Evolutionary conservation across 2,888 invertebrate species (phyloP).

Genomic region (Dryadula phaetusa): DNA sequence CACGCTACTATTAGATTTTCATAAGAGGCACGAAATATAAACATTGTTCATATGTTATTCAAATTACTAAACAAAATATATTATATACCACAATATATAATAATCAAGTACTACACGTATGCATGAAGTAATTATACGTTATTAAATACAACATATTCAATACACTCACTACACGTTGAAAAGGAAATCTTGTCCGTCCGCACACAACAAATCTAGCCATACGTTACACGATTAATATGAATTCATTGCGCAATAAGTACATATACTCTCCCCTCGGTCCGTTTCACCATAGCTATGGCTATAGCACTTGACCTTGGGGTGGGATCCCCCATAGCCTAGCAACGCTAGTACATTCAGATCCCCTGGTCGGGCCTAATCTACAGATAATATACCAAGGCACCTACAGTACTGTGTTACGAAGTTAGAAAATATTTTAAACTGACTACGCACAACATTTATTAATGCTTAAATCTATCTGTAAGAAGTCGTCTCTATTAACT

Average conservation of each 20-base stretch:
- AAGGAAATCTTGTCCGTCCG: slow-evolving; percentile 24
- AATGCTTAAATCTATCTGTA: not conserved
- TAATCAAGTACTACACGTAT: not conserved
- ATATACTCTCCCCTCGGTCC: slow-evolving; percentile 62
- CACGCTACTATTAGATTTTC: no score
- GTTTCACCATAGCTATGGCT: slow-evolving; percentile 60
- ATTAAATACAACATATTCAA: not conserved
- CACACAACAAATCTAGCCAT: slow-evolving; percentile 42
- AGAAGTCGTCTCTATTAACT: not conserved
- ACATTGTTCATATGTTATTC: no score
- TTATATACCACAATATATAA: no score
- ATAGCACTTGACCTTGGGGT: slow-evolving; percentile 79
- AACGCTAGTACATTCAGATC: slow-evolving; percentile 72
- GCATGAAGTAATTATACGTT: not conserved
- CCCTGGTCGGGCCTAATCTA: slow-evolving; percentile 74
- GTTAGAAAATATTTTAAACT: slow-evolving; percentile 56
- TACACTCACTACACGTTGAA: slow-evolving; percentile 3
- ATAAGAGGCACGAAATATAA: no score
- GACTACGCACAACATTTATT: slow-evolving; percentile 36
- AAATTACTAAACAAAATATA: not conserved
- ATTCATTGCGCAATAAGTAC: slow-evolving; percentile 46
- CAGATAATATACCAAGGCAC: slow-evolving; percentile 74
- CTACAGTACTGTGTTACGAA: slow-evolving; percentile 64
- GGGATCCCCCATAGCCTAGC: slow-evolving; percentile 77
- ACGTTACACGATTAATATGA: slow-evolving; percentile 43